These are phyloP conservation scores for Myotis brandtii DNA, from an alignment of 2,113 vertebrate genomes.

Conservation along the genomic window DNA sequence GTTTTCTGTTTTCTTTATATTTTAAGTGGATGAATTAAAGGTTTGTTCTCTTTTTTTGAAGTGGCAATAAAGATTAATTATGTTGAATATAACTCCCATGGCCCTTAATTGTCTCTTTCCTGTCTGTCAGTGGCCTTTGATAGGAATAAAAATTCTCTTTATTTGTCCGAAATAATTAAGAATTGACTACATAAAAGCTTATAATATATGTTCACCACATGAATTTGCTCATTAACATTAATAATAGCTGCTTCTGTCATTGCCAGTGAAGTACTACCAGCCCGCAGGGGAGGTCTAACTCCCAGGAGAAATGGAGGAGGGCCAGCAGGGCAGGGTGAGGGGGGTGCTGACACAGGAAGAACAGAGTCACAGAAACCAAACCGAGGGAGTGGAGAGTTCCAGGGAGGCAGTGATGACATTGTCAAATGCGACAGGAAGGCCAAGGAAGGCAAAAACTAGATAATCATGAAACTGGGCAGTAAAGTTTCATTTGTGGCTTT, in stretches of 20 bases:
- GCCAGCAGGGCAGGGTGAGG: rapidly evolving
- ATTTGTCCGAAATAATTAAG: conserved; percentile 60
- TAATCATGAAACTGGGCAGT: neutral
- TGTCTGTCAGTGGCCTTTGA: conserved; percentile 37
- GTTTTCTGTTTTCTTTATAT: conserved; percentile 49
- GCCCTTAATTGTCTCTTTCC: neutral
- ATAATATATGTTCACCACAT: neutral
- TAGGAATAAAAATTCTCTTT: conserved; percentile 14
- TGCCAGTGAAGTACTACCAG: neutral
- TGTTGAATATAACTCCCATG: neutral
- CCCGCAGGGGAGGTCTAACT: neutral
- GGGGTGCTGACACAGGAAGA: neutral
- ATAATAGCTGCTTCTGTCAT: neutral
- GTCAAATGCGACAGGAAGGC: neutral
- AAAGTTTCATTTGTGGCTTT: neutral
- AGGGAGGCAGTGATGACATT: neutral
- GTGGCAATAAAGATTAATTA: conserved; percentile 51
- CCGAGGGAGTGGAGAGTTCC: neutral
- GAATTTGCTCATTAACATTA: conserved; percentile 14
- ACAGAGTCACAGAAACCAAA: neutral
- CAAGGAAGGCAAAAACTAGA: neutral
- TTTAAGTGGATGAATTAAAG: conserved; percentile 51
- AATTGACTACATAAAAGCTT: conserved; percentile 36
- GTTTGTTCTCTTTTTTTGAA: neutral
- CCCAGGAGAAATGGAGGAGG: neutral